Percentiles rank a stretch among this genome's conserved stretches.
Evolutionary conservation across 2,113 vertebrate genomes (phyloP).

Genomic region (Acrocephalus kingi): DNA sequence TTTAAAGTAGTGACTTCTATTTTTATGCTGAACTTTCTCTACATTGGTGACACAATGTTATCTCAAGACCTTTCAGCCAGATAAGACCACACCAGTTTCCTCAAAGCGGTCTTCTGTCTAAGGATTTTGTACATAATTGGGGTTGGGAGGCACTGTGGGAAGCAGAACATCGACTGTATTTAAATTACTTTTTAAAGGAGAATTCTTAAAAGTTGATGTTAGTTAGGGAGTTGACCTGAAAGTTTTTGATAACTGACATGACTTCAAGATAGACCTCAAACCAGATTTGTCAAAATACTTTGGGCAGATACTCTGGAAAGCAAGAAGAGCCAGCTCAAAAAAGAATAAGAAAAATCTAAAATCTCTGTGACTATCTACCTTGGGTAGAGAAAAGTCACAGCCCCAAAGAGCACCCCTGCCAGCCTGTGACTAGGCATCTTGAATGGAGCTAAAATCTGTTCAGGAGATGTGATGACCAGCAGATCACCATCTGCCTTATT

Average conservation of each 20-base stretch:
- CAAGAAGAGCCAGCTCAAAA: neutral
- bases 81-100: conserved; percentile 9
- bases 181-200: neutral
- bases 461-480: neutral
- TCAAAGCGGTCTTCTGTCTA: neutral
- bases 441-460: neutral
- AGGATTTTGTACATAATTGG: neutral
- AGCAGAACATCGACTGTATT: neutral
- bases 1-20: conserved; percentile 28
- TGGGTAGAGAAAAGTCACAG: neutral
- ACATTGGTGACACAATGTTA: conserved; percentile 30
- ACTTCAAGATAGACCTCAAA: neutral
- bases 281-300: neutral
- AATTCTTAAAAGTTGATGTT: neutral
- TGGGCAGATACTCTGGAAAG: neutral
- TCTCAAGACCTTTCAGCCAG: conserved; percentile 18
- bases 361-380: neutral
- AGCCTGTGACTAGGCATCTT: neutral
- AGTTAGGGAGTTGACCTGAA: neutral
- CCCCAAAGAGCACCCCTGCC: neutral
- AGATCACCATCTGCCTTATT: neutral
- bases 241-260: neutral
- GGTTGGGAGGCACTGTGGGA: neutral
- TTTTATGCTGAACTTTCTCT: conserved; percentile 46
- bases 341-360: neutral